Evolutionary conservation across 2,113 vertebrate genomes (phyloP).

Genomic region (Oceanodroma tethys): DNA sequence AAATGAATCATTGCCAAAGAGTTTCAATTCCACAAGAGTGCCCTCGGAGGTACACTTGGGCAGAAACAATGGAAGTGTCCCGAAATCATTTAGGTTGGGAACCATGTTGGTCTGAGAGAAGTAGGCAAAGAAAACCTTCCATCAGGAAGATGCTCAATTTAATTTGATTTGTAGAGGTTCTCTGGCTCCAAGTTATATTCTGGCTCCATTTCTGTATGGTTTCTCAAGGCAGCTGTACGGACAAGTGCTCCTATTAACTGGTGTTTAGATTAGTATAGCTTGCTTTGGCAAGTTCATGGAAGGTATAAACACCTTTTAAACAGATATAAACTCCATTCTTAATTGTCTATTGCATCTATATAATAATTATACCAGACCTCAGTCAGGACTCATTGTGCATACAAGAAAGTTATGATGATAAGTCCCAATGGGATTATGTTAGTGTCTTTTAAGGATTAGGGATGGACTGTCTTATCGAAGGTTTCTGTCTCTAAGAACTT

Average conservation of each 20-base stretch:
- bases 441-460: neutral
- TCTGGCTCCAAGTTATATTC: neutral
- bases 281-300: neutral
- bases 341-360: neutral
- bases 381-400: neutral
- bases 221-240: neutral
- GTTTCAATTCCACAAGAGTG: neutral
- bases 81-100: neutral
- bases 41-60: neutral
- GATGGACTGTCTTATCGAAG: neutral
- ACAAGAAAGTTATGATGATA: neutral
- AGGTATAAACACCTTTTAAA: neutral
- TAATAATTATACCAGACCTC: neutral
- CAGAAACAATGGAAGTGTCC: neutral
- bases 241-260: neutral
- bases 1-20: neutral
- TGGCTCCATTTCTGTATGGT: neutral
- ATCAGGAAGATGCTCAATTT: neutral
- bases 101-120: neutral
- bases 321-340: neutral
- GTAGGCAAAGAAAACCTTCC: neutral
- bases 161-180: neutral
- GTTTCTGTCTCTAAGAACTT: neutral
- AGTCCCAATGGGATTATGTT: neutral
- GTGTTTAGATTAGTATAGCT: neutral